phyloP scores from a whole-genome alignment of 2,113 vertebrate species.

The Phycodurus eques region DNA sequence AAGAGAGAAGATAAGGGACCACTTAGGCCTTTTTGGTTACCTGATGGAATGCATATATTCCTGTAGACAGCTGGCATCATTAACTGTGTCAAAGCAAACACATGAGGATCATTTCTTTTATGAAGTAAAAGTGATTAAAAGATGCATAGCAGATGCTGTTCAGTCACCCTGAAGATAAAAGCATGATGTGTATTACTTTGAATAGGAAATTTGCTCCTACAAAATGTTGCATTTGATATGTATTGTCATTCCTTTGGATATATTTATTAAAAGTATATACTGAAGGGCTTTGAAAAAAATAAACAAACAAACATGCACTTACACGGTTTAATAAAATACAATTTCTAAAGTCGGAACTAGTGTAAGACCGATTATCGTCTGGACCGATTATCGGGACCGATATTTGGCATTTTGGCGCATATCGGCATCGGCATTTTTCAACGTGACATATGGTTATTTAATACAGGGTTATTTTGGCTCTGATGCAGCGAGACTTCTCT shows the following conservation, averaged over 20 bases:
- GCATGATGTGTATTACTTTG: constrained; percentile 43
- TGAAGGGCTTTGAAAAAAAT: not conserved
- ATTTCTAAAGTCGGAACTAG: too few relatives aligned
- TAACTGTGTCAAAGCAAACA: constrained; percentile 32
- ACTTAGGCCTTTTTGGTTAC: constrained; percentile 42
- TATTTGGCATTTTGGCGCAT: too few relatives aligned
- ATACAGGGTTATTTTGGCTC: too few relatives aligned
- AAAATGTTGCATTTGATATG: constrained; percentile 27
- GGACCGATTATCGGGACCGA: too few relatives aligned
- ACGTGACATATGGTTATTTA: too few relatives aligned
- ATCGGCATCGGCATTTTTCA: too few relatives aligned
- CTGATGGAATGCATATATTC: constrained; percentile 34
- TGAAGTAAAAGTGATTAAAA: constrained; percentile 40
- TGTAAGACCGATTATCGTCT: too few relatives aligned
- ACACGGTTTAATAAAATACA: not conserved
- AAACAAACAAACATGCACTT: too few relatives aligned
- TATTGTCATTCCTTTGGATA: constrained; percentile 26
- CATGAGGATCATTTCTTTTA: constrained; percentile 29
- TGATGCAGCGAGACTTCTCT: too few relatives aligned
- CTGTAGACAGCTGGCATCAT: constrained; percentile 45
- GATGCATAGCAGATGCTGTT: constrained; percentile 24
- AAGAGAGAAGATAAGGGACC: constrained; percentile 12
- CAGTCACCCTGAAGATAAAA: constrained; percentile 29
- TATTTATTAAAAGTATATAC: not conserved
- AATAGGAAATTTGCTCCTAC: constrained; percentile 28